phyloP scores from a whole-genome alignment of 2,888 invertebrate species.

The Tinea pellionella region DNA sequence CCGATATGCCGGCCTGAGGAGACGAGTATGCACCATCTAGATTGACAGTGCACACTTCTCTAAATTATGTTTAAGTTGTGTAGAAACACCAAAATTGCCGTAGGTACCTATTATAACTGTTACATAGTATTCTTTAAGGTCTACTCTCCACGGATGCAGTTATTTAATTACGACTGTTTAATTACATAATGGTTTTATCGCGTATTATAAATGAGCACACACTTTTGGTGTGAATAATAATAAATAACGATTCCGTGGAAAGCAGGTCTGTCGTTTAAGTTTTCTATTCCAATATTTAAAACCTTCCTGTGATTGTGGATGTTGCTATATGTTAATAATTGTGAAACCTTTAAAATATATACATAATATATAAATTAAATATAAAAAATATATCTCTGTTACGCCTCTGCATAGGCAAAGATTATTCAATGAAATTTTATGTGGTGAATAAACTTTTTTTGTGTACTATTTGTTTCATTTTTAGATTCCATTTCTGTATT shows the following conservation, averaged over 20 bases:
- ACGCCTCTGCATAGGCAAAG: constrained; percentile 62
- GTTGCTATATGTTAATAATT: constrained; percentile 55
- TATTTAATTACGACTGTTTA: constrained; percentile 25
- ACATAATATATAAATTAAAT: constrained; percentile 15
- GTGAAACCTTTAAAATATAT: constrained; percentile 54
- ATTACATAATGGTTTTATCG: too few relatives aligned
- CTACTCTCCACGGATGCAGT: constrained; percentile 57
- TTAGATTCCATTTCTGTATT: too few relatives aligned
- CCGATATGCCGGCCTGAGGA: too few relatives aligned
- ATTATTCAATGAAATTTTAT: constrained; percentile 57
- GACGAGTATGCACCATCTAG: too few relatives aligned
- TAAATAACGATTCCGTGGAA: too few relatives aligned
- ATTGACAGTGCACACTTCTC: too few relatives aligned
- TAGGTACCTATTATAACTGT: background rate
- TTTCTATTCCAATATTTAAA: constrained; percentile 62
- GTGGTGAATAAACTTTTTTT: constrained; percentile 69
- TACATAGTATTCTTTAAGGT: constrained; percentile 25
- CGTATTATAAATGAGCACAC: too few relatives aligned
- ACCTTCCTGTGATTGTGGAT: constrained; percentile 66
- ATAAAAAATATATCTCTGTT: constrained; percentile 44
- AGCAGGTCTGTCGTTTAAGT: constrained; percentile 27
- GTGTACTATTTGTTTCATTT: constrained; percentile 39
- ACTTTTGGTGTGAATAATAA: too few relatives aligned
- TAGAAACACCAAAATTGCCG: background rate
- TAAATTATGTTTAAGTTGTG: too few relatives aligned